These are phyloP conservation scores for Nesidiocoris tenuis DNA, from an alignment of 2,888 invertebrate species.

Conservation along the genomic window DNA sequence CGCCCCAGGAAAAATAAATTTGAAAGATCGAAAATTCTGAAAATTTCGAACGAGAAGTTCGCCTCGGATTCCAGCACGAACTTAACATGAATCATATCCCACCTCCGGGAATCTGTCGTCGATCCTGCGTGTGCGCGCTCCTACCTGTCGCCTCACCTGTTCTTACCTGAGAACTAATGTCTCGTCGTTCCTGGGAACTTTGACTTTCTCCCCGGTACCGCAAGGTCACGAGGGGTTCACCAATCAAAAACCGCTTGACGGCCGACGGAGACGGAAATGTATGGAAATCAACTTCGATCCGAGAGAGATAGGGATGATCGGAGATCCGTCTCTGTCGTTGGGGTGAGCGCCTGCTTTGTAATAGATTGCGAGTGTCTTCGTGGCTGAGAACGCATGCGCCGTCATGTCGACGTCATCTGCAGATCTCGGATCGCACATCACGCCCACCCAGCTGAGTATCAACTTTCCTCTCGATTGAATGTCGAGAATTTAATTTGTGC, in stretches of 20 bases:
- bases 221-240: background rate
- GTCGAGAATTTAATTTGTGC: too few relatives aligned
- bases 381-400: background rate
- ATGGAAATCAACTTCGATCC: background rate
- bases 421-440: background rate
- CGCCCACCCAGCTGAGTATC: background rate
- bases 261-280: background rate
- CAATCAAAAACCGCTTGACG: background rate
- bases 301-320: background rate
- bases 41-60: too few relatives aligned
- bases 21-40: too few relatives aligned
- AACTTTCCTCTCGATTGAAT: background rate
- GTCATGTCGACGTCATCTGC: background rate
- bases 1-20: too few relatives aligned
- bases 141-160: background rate
- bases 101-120: background rate
- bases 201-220: background rate
- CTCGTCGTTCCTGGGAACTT: background rate
- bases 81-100: too few relatives aligned
- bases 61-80: too few relatives aligned
- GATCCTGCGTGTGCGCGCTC: background rate
- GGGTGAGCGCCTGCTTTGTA: background rate
- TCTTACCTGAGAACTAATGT: background rate
- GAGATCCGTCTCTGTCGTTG: background rate
- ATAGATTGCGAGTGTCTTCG: background rate